phyloP scores from a whole-genome alignment of 1,140 invertebrate genomes.

The Saccostrea echinata region DNA sequence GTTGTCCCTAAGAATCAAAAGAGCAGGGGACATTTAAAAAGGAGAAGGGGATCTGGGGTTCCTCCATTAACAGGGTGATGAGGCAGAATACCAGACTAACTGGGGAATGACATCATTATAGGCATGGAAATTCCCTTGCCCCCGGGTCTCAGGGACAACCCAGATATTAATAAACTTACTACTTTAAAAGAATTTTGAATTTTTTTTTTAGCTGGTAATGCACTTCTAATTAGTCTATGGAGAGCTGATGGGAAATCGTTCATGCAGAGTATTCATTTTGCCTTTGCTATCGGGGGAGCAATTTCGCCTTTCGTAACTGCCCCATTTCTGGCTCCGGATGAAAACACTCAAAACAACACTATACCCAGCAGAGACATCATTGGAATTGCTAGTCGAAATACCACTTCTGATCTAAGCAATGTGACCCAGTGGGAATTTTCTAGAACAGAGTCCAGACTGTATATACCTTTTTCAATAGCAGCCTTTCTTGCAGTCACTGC shows the following conservation, averaged over 20 bases:
- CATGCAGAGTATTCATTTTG: slow-evolving; percentile 65
- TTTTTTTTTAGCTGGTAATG: slow-evolving; percentile 78
- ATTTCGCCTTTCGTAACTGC: slow-evolving; percentile 64
- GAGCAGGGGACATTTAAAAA: too few relatives aligned
- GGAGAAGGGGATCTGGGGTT: too few relatives aligned
- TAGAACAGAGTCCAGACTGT: neutral
- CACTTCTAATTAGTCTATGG: slow-evolving; percentile 80
- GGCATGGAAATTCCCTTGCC: too few relatives aligned
- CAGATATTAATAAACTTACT: too few relatives aligned
- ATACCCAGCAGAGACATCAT: neutral
- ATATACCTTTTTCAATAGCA: slow-evolving; percentile 19
- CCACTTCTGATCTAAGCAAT: neutral
- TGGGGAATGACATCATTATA: too few relatives aligned
- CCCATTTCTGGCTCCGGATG: slow-evolving; percentile 61
- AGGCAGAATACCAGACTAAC: too few relatives aligned
- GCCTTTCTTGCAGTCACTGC: neutral
- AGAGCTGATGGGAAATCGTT: slow-evolving; percentile 73
- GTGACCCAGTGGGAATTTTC: neutral
- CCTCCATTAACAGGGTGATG: too few relatives aligned
- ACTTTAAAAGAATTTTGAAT: too few relatives aligned
- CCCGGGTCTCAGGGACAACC: too few relatives aligned
- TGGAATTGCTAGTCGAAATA: neutral
- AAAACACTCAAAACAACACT: neutral
- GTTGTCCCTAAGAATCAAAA: too few relatives aligned
- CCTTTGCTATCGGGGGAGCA: slow-evolving; percentile 65